Evolutionary conservation across 2,113 vertebrate species (phyloP).

Genomic region (Prolemur simus): DNA sequence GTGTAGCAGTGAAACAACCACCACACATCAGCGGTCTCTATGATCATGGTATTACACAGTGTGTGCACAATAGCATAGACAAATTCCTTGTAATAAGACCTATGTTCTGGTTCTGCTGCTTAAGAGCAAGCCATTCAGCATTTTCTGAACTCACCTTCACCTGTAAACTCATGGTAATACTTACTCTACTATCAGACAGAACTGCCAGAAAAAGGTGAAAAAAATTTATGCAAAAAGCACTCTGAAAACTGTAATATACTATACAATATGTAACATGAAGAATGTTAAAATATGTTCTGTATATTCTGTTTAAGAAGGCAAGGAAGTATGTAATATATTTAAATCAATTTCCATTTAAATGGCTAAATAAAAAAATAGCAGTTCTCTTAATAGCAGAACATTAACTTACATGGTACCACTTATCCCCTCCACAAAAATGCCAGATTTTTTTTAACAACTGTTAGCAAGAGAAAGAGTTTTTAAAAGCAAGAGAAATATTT

Average conservation of each 20-base stretch:
- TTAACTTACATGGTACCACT: neutral
- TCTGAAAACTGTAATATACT: neutral
- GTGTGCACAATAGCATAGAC: no score
- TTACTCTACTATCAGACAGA: neutral
- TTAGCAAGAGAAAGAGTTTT: constrained; percentile 28
- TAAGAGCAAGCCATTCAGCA: neutral
- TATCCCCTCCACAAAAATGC: neutral
- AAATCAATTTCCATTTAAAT: constrained; percentile 42
- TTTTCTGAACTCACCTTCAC: neutral
- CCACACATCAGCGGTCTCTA: neutral
- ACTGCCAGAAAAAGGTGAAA: neutral
- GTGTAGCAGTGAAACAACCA: neutral
- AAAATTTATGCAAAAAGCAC: neutral
- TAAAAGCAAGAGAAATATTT: constrained; percentile 41
- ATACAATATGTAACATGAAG: neutral
- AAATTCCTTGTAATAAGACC: neutral
- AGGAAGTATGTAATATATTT: neutral
- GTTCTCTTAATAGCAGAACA: constrained; percentile 37
- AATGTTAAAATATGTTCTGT: neutral
- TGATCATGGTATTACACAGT: neutral
- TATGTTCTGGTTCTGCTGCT: neutral
- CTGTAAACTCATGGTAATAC: neutral
- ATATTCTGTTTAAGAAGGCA: neutral
- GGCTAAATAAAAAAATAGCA: neutral
- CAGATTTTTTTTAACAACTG: neutral